Evolutionary conservation across 2,113 vertebrate genomes (phyloP).

Genomic region (Serinus canaria): DNA sequence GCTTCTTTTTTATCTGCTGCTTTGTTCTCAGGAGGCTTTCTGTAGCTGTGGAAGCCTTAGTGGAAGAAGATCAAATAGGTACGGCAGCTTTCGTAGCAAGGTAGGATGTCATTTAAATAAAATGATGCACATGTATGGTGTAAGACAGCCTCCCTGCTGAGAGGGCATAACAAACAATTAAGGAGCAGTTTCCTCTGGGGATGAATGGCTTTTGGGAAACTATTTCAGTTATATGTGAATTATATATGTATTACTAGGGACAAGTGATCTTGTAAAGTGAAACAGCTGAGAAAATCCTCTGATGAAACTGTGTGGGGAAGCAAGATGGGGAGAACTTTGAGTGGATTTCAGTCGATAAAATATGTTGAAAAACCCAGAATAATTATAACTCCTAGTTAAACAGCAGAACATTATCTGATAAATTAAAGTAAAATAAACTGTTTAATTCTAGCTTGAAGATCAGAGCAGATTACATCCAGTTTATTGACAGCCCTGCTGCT

Average conservation of each 20-base stretch:
- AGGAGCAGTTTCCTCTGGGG: not conserved
- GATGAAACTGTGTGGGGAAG: not conserved
- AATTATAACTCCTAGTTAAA: not conserved
- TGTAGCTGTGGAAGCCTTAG: conserved; percentile 1
- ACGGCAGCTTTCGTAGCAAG: conserved; percentile 3
- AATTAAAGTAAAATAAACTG: not conserved
- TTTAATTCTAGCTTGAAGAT: not conserved
- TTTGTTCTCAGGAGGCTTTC: conserved; percentile 28
- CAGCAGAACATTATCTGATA: not conserved
- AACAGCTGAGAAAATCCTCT: conserved; percentile 14
- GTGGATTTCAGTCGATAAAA: not conserved
- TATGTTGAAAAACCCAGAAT: not conserved
- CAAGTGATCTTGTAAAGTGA: conserved; percentile 21
- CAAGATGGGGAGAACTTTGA: not conserved
- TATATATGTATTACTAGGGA: conserved; percentile 29
- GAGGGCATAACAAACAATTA: conserved; percentile 36
- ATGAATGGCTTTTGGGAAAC: not conserved
- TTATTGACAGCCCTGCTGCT: not conserved
- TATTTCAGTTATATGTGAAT: conserved; percentile 5
- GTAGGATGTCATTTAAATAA: conserved; percentile 44
- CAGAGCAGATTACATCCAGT: not conserved
- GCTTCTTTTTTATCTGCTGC: conserved; percentile 37
- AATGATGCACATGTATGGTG: not conserved
- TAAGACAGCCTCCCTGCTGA: not conserved
- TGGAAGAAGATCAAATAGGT: conserved; percentile 19